Evolutionary conservation across 2,888 invertebrate species (phyloP).

Genomic region (Lasius fuliginosus): DNA sequence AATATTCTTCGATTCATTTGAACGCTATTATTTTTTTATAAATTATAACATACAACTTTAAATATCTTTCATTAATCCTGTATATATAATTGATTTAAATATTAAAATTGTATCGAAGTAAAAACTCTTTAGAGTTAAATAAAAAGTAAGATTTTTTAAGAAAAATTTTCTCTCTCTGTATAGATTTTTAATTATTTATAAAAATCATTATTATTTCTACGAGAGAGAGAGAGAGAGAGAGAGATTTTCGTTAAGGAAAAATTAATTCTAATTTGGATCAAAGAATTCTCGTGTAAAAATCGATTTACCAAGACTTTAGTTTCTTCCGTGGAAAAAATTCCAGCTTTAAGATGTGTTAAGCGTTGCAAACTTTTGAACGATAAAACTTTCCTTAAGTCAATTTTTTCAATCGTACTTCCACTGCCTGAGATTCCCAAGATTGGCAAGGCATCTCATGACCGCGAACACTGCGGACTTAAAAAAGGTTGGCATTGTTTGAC

Average conservation of each 20-base stretch:
- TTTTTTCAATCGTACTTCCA: constrained; percentile 41
- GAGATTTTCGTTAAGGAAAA: background rate
- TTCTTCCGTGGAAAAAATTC: constrained; percentile 12
- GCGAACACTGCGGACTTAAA: background rate
- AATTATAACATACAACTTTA: background rate
- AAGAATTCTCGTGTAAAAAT: background rate
- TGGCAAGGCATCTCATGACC: background rate
- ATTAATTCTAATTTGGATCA: background rate
- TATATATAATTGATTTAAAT: background rate
- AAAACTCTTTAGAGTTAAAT: background rate
- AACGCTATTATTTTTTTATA: background rate
- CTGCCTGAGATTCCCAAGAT: background rate
- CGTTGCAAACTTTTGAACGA: constrained; percentile 31
- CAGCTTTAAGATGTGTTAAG: constrained; percentile 24
- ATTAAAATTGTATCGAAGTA: background rate
- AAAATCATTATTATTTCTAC: background rate
- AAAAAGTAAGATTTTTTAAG: background rate
- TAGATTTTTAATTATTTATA: background rate
- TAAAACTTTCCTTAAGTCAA: constrained; percentile 44
- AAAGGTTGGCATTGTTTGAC: constrained; percentile 31
- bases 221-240: background rate
- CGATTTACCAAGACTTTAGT: background rate
- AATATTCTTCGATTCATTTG: background rate
- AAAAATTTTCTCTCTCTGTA: background rate
- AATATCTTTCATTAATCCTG: background rate